Percentiles rank a stretch among this genome's conserved stretches.
Evolutionary conservation across 2,113 vertebrate genomes (phyloP).

Genomic region (Alectura lathami): DNA sequence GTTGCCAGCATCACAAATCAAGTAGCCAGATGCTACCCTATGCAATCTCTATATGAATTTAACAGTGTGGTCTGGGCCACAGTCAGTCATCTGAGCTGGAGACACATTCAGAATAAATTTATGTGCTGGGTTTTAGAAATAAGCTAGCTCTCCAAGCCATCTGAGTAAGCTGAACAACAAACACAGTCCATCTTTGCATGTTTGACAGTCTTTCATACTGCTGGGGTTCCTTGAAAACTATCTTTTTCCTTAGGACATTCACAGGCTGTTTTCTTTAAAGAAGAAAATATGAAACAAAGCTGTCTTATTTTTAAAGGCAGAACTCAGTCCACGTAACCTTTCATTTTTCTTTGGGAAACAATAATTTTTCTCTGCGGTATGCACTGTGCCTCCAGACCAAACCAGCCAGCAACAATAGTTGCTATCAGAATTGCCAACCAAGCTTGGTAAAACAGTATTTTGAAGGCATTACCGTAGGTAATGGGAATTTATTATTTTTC

Average conservation of each 20-base stretch:
- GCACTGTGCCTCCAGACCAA: neutral
- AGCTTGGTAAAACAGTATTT: neutral
- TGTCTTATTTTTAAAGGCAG: neutral
- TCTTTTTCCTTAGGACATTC: neutral
- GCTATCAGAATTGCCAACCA: neutral
- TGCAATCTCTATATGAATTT: neutral
- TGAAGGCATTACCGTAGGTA: neutral
- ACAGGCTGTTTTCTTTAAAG: neutral
- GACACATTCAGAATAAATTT: neutral
- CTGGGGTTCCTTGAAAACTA: neutral
- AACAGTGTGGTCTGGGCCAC: neutral
- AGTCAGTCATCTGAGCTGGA: neutral
- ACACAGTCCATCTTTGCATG: neutral
- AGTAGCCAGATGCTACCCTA: neutral
- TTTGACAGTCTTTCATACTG: neutral
- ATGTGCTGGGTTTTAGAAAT: neutral
- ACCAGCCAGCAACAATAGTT: neutral
- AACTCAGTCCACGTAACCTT: neutral
- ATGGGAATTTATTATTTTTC: neutral
- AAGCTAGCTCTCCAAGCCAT: neutral
- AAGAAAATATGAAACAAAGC: neutral
- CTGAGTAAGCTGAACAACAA: neutral
- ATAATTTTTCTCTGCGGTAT: neutral
- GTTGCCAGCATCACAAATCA: neutral
- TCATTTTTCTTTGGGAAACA: neutral